Percentiles rank a stretch among this genome's conserved stretches.
Conservation (phyloP, 2,888 invertebrate genomes). For the Pammene fasciana region DNA sequence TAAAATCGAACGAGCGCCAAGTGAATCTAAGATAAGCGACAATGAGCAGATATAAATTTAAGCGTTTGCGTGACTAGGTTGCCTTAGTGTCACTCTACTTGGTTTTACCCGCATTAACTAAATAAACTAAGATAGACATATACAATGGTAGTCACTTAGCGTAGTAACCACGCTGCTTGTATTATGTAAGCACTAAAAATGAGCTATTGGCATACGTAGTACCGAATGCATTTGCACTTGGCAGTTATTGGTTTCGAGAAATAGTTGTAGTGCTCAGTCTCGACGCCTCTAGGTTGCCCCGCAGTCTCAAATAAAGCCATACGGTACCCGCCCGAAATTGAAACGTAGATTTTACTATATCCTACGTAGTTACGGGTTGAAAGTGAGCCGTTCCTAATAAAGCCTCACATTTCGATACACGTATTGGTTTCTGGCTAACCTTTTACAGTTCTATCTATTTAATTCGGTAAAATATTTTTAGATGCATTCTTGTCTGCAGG, state of each 20-base stretch:
- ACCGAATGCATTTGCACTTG: slow-evolving; percentile 21
- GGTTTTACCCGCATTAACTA: slow-evolving; percentile 39
- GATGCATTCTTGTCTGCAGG: slow-evolving; percentile 1
- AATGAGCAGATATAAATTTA: slow-evolving; percentile 51
- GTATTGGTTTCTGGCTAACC: not conserved
- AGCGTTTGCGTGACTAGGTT: slow-evolving; percentile 57
- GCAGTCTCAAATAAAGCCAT: slow-evolving; percentile 36
- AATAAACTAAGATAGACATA: slow-evolving; percentile 39
- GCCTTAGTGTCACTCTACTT: slow-evolving; percentile 40
- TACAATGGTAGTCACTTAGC: slow-evolving; percentile 31
- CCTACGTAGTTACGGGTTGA: slow-evolving; percentile 1
- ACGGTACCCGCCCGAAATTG: slow-evolving; percentile 28
- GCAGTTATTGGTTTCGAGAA: slow-evolving; percentile 34
- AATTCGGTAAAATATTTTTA: slow-evolving; percentile 9
- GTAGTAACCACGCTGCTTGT: slow-evolving; percentile 2
- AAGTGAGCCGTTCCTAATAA: slow-evolving; percentile 21
- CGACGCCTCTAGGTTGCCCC: slow-evolving; percentile 34
- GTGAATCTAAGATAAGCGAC: slow-evolving; percentile 54
- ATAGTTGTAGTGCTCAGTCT: slow-evolving; percentile 25
- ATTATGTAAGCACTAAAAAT: slow-evolving; percentile 18
- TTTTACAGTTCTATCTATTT: not conserved
- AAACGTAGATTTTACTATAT: slow-evolving; percentile 36
- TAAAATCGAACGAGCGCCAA: slow-evolving; percentile 52
- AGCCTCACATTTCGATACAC: not conserved
- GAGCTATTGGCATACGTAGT: slow-evolving; percentile 11